Evolutionary conservation across 2,888 invertebrate genomes (phyloP).

Genomic region (Fissipunctia ypsillon): DNA sequence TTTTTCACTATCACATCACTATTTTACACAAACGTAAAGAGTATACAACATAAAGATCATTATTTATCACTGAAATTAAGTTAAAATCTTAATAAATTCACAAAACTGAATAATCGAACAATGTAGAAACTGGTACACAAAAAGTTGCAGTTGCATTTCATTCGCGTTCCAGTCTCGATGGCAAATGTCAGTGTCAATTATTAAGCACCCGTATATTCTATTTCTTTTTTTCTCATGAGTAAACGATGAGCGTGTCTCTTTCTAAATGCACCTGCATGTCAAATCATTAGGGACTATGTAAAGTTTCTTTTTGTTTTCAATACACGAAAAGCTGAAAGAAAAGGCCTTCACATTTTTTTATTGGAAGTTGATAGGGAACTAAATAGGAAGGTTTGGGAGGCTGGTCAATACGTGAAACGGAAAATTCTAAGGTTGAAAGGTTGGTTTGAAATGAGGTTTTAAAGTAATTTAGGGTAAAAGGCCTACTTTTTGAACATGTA

Average conservation of each 20-base stretch:
- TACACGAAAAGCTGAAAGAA: conserved; percentile 5
- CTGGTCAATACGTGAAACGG: neutral
- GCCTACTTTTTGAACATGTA: neutral
- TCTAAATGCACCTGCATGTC: conserved; percentile 15
- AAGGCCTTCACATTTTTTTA: neutral
- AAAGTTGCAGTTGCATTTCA: conserved; percentile 49
- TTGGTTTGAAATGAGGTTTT: neutral
- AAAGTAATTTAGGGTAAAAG: conserved; percentile 17
- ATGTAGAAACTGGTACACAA: conserved; percentile 51
- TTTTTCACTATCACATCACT: conserved; percentile 62
- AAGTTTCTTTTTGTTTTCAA: conserved; percentile 6
- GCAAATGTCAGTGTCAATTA: conserved; percentile 1
- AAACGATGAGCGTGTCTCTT: conserved; percentile 29
- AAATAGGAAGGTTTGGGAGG: neutral
- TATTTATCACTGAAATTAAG: conserved; percentile 29
- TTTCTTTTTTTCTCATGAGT: conserved; percentile 4
- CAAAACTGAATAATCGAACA: conserved; percentile 35
- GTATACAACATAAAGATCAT: conserved; percentile 14
- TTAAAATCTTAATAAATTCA: conserved; percentile 19
- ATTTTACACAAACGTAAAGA: conserved; percentile 13
- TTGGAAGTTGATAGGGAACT: too few species aligned
- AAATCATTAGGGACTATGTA: neutral
- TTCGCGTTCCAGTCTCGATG: conserved; percentile 37
- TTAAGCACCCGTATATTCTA: conserved; percentile 5
- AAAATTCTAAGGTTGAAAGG: neutral